A percentile compares a stretch with the other conserved stretches of the same genome.
Evolutionary conservation across 1,140 invertebrate species (phyloP).

Genomic region (Octopus sinensis): DNA sequence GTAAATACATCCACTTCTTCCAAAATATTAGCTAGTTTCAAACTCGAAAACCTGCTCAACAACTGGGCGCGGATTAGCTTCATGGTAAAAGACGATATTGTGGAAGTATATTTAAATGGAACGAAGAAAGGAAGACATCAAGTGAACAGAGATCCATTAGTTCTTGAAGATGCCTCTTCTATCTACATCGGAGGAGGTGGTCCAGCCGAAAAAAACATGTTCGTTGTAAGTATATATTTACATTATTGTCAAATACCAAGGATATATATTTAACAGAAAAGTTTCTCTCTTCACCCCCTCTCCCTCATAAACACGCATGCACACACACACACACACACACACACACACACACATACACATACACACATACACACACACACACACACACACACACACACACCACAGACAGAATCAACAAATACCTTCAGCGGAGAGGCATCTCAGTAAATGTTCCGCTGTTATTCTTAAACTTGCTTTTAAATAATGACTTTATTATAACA

Average conservation of each 20-base stretch:
- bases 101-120: slow-evolving; percentile 33
- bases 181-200: slow-evolving; percentile 33
- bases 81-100: slow-evolving; percentile 27
- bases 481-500: not conserved
- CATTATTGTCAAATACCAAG: no score
- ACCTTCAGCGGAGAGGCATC: no score
- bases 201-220: slow-evolving; percentile 22
- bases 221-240: slow-evolving; percentile 26
- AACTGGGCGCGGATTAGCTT: slow-evolving; percentile 33
- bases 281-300: no score
- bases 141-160: slow-evolving; percentile 18
- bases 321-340: no score
- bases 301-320: no score
- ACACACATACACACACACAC: no score
- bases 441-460: no score
- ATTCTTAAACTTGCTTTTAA: not conserved
- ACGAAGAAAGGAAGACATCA: slow-evolving; percentile 17
- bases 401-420: no score
- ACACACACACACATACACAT: no score
- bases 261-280: no score
- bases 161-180: slow-evolving; percentile 28
- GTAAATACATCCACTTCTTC: slow-evolving; percentile 21
- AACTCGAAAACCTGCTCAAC: slow-evolving; percentile 25
- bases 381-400: no score
- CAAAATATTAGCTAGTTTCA: slow-evolving; percentile 29